These are phyloP conservation scores for Nasonia longicornis DNA, from an alignment of 1,140 invertebrate genomes.

Conservation along the genomic window DNA sequence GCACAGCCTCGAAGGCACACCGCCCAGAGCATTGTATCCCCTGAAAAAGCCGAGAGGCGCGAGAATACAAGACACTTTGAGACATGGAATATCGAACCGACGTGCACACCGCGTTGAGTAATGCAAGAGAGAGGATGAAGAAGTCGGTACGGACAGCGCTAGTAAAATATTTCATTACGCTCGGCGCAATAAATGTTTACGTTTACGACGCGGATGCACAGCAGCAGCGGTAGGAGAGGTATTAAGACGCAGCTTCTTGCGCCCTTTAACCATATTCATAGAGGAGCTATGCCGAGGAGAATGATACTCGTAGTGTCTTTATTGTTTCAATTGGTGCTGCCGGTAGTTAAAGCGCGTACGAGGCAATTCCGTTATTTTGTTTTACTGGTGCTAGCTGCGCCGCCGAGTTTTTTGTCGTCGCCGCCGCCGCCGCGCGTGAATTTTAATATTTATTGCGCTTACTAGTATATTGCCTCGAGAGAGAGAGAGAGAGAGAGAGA, in stretches of 20 bases:
- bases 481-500: no score
- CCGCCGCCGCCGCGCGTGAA: background rate
- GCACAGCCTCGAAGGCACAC: background rate
- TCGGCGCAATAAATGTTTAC: constrained; percentile 45
- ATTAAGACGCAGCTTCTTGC: constrained; percentile 45
- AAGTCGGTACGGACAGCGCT: background rate
- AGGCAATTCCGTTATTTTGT: constrained; percentile 24
- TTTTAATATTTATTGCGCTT: constrained; percentile 30
- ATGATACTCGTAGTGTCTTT: constrained; percentile 37
- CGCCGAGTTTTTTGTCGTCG: background rate
- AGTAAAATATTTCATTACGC: constrained; percentile 49
- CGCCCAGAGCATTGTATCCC: constrained; percentile 35
- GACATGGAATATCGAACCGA: constrained; percentile 31
- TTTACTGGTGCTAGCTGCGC: background rate
- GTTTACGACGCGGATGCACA: constrained; percentile 40
- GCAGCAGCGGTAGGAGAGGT: constrained; percentile 32
- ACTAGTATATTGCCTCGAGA: no score
- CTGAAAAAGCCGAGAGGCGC: constrained; percentile 17
- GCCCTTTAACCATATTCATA: constrained; percentile 45
- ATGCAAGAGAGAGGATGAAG: background rate
- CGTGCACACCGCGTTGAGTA: background rate
- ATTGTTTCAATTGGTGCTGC: constrained; percentile 43
- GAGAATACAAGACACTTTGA: background rate
- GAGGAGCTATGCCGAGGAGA: constrained; percentile 2
- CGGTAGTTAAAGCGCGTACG: constrained; percentile 26